Evolutionary conservation across 2,113 vertebrate genomes (phyloP).

Genomic region (Ciconia stormi): DNA sequence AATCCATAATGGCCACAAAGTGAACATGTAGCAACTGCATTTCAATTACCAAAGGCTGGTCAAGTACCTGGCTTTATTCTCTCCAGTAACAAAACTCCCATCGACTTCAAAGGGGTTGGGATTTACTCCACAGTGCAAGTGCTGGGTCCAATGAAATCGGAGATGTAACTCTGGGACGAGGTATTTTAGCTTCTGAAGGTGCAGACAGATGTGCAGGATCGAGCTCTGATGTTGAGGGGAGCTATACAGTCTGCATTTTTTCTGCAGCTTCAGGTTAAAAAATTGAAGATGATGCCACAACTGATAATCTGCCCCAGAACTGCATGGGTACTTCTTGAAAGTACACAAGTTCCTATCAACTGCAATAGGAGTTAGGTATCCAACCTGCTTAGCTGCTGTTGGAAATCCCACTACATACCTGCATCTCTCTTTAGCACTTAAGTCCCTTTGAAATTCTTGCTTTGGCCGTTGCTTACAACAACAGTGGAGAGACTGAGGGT

Average conservation of each 20-base stretch:
- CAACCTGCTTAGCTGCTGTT: not conserved
- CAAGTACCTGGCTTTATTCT: constrained; percentile 46
- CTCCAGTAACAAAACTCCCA: constrained; percentile 38
- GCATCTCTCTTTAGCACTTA: not conserved
- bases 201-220: not conserved
- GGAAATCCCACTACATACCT: not conserved
- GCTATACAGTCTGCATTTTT: not conserved
- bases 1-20: constrained; percentile 49
- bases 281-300: not conserved
- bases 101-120: constrained; percentile 10
- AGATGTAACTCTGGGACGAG: not conserved
- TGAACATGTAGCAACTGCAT: constrained; percentile 28
- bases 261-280: not conserved
- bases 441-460: not conserved
- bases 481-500: not conserved
- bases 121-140: not conserved
- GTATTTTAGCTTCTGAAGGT: not conserved
- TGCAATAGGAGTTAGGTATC: not conserved
- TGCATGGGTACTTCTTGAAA: not conserved
- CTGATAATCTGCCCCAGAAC: not conserved
- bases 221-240: not conserved
- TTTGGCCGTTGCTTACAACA: not conserved
- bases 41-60: constrained; percentile 50
- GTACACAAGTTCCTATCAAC: not conserved
- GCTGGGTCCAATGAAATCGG: not conserved